Evolutionary conservation across 2,888 invertebrate genomes (phyloP).

Genomic region (Campoplex nolae): DNA sequence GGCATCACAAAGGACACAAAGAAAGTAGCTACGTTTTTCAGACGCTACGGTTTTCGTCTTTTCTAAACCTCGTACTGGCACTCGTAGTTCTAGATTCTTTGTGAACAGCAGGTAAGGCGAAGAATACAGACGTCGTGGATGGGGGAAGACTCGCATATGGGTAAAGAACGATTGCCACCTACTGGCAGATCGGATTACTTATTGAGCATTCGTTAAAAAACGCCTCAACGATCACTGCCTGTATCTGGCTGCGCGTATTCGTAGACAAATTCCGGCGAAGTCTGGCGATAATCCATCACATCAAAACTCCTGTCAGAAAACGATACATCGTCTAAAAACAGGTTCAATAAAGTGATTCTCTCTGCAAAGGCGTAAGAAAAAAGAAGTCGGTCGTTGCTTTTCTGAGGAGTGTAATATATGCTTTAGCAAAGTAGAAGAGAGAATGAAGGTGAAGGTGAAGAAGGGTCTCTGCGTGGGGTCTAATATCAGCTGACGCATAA

Average conservation of each 20-base stretch:
- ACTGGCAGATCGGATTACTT: neutral
- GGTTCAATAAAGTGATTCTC: neutral
- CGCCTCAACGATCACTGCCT: neutral
- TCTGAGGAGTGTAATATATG: neutral
- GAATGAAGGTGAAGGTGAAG: neutral
- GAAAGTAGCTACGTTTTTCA: neutral
- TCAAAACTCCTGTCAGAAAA: neutral
- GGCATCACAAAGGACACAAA: neutral
- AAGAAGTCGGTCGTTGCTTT: neutral
- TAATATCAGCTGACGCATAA: constrained; percentile 12
- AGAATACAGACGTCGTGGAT: neutral
- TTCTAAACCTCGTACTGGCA: neutral
- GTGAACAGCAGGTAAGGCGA: neutral
- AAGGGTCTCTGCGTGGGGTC: neutral
- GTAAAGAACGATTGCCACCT: neutral
- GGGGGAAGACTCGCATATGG: neutral
- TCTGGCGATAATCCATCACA: neutral
- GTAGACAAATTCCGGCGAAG: neutral
- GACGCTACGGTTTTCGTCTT: neutral
- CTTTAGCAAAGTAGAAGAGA: neutral
- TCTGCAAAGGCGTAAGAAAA: neutral
- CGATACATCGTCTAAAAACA: neutral
- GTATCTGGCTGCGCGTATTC: neutral
- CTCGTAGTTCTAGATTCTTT: neutral
- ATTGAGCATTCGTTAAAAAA: neutral